A percentile compares a stretch with the other conserved stretches of the same genome.
These are phyloP conservation scores for Embidobia sp. DNA, from an alignment of 2,888 invertebrate species.

Conservation along the genomic window DNA sequence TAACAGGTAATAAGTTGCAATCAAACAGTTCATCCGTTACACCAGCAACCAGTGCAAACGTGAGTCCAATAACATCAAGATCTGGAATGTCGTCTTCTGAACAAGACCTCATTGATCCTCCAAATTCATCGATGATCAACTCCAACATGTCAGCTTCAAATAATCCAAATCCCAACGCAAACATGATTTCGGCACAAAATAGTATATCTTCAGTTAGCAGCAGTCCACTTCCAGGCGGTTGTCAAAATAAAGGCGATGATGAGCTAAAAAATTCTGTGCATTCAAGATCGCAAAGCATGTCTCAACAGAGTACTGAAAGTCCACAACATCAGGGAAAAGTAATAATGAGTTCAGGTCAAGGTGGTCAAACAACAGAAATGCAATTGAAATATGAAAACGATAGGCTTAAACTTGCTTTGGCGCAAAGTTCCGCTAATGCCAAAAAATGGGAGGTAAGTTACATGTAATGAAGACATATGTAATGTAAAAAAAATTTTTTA, in stretches of 20 bases:
- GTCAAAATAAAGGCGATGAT: constrained; percentile 78
- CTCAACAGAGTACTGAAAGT: constrained; percentile 83
- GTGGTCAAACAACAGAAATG: constrained; percentile 85
- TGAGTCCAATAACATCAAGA: constrained; percentile 90
- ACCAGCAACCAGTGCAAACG: constrained; percentile 93
- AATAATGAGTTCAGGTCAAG: constrained; percentile 73
- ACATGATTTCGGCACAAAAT: constrained; percentile 80
- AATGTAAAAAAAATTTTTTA: not conserved
- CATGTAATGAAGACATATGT: too few relatives aligned
- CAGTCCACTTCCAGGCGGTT: constrained; percentile 78
- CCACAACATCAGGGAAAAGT: constrained; percentile 85
- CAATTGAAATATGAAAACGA: constrained; percentile 99
- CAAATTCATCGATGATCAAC: constrained; percentile 82
- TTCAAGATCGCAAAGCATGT: constrained; percentile 79
- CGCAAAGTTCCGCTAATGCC: constrained; percentile 98
- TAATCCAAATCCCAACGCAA: constrained; percentile 79
- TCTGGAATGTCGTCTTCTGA: constrained; percentile 83
- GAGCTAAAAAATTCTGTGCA: constrained; percentile 79
- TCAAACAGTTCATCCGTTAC: constrained; percentile 87
- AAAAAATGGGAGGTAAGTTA: constrained; percentile 97
- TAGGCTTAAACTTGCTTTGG: constrained; percentile 95
- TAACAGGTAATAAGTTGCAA: constrained; percentile 85
- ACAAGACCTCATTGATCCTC: constrained; percentile 83
- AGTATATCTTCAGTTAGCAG: constrained; percentile 79
- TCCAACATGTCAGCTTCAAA: constrained; percentile 80